These are phyloP conservation scores for Thysanoteuthis rhombus DNA, from an alignment of 2,888 invertebrate species.

Conservation along the genomic window DNA sequence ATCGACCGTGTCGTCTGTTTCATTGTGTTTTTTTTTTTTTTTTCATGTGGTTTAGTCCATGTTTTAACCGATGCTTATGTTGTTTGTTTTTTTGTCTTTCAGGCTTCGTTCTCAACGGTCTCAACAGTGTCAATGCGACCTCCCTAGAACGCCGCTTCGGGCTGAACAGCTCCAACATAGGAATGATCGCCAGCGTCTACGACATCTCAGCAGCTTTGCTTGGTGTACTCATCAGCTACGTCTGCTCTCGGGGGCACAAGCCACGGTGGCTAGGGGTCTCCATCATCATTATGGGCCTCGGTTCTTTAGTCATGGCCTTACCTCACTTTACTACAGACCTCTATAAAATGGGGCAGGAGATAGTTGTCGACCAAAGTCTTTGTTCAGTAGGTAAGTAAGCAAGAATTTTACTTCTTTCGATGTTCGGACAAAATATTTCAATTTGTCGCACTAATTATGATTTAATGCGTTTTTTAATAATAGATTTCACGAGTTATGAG, in stretches of 20 bases:
- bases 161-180: constrained; percentile 59
- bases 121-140: constrained; percentile 63
- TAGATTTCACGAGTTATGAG: too few species aligned
- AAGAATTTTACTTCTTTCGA: background rate
- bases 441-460: too few species aligned
- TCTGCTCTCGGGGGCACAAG: constrained; percentile 64
- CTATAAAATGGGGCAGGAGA: constrained; percentile 69
- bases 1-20: too few species aligned
- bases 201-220: constrained; percentile 62
- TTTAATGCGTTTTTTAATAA: too few species aligned
- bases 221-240: constrained; percentile 56
- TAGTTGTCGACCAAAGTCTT: constrained; percentile 23
- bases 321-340: constrained; percentile 82
- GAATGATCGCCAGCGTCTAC: constrained; percentile 62
- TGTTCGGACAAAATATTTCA: too few species aligned
- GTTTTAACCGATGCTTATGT: background rate
- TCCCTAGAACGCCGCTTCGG: constrained; percentile 62
- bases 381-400: constrained; percentile 18
- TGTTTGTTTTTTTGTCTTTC: background rate
- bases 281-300: constrained; percentile 76
- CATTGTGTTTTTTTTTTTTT: too few species aligned
- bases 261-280: constrained; percentile 80
- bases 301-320: constrained; percentile 79
- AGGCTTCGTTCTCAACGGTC: constrained; percentile 65
- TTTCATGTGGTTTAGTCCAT: background rate